Evolutionary conservation across 2,797 vertebrate species (phyloP).

Genomic region (Oophaga sylvatica): DNA sequence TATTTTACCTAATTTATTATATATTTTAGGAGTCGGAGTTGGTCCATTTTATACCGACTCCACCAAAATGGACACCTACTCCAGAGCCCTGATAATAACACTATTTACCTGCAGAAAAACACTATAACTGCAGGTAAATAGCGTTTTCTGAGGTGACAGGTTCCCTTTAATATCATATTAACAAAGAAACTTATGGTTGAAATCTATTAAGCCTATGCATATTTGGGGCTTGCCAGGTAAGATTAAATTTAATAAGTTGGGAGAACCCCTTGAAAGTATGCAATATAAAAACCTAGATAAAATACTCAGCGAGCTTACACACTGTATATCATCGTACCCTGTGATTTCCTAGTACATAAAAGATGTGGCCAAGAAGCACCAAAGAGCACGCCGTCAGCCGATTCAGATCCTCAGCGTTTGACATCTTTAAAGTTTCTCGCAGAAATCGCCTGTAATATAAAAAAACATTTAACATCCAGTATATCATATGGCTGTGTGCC

Average conservation of each 20-base stretch:
- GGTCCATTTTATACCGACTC: too few species aligned
- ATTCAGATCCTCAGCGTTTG: constrained; percentile 96
- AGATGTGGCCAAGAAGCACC: constrained; percentile 95
- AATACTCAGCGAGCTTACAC: background rate
- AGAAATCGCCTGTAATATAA: constrained; percentile 83
- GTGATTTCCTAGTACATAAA: constrained; percentile 96
- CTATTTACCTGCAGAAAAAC: too few species aligned
- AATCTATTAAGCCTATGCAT: background rate
- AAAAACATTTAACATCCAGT: background rate
- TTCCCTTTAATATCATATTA: too few species aligned
- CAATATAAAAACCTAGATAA: too few species aligned
- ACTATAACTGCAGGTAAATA: too few species aligned
- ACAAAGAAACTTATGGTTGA: too few species aligned
- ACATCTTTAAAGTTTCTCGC: constrained; percentile 98
- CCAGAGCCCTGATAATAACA: too few species aligned
- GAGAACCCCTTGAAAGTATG: background rate
- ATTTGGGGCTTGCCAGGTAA: background rate
- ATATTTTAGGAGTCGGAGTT: too few species aligned
- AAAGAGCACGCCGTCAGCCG: constrained; percentile 95
- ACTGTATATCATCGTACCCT: constrained; percentile 78
- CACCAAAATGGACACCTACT: too few species aligned
- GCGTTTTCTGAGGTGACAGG: too few species aligned
- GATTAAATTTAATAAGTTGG: background rate
- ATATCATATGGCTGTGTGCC: too few species aligned
- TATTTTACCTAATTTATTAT: too few species aligned